Percentiles rank a stretch among this genome's conserved stretches.
These are phyloP conservation scores for Pampusana beccarii DNA, from an alignment of 2,113 vertebrate species.

Conservation along the genomic window DNA sequence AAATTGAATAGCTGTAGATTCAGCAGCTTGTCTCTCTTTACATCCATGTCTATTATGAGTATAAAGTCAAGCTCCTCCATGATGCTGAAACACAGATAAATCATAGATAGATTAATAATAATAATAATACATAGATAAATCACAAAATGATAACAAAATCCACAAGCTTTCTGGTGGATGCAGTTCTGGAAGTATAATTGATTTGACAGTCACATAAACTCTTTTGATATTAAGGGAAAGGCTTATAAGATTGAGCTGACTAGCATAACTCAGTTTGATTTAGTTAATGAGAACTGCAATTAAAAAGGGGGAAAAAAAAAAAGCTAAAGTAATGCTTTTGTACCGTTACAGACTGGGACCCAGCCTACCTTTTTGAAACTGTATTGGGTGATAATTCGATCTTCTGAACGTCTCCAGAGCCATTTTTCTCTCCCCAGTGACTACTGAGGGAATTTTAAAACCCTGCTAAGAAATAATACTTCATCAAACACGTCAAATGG, in stretches of 20 bases:
- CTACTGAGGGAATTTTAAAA: neutral
- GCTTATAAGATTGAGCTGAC: neutral
- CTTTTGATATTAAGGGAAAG: neutral
- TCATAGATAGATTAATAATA: too few relatives aligned
- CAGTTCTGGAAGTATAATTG: neutral
- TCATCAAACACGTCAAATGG: neutral
- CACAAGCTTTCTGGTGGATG: neutral
- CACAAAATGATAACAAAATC: neutral
- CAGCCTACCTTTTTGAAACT: neutral
- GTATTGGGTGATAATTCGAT: neutral
- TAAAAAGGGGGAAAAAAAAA: neutral
- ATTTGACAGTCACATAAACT: neutral
- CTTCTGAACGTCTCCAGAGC: neutral
- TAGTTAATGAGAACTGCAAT: neutral
- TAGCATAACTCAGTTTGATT: neutral
- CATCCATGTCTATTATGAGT: neutral
- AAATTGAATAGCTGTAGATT: neutral
- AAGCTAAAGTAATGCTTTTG: neutral
- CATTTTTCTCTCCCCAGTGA: neutral
- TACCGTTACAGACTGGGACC: neutral
- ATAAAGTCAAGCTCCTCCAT: neutral
- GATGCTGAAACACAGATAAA: neutral
- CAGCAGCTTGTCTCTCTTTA: neutral
- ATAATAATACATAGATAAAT: neutral
- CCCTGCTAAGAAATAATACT: neutral